These are phyloP conservation scores for Standfussiana lucernea DNA, from an alignment of 2,888 invertebrate genomes.

Conservation along the genomic window DNA sequence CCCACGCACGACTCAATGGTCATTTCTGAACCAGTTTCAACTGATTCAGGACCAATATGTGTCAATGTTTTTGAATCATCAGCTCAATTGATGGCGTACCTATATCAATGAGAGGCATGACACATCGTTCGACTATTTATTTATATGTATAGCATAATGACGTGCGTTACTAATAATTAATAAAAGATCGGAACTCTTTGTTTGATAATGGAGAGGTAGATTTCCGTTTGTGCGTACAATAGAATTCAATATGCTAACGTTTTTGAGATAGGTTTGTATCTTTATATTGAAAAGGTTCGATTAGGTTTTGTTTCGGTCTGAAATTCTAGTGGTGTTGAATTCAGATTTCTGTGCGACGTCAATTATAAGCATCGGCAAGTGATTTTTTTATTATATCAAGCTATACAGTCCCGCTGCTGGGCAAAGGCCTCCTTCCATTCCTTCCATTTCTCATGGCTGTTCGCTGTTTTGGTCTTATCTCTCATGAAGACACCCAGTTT, in stretches of 20 bases:
- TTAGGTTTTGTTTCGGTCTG: background rate
- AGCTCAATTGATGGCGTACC: slow-evolving; percentile 76
- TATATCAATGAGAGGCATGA: slow-evolving; percentile 71
- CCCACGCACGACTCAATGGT: slow-evolving; percentile 27
- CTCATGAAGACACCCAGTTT: background rate
- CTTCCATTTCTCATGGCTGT: background rate
- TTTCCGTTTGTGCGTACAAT: background rate
- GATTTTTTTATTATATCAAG: background rate
- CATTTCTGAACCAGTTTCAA: slow-evolving; percentile 64
- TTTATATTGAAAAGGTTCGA: background rate
- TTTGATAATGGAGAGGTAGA: slow-evolving; percentile 31
- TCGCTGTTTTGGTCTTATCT: background rate
- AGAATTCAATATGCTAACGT: slow-evolving; percentile 3
- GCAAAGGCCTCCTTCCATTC: background rate
- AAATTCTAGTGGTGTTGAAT: background rate
- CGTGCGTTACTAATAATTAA: slow-evolving; percentile 38
- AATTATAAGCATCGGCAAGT: background rate
- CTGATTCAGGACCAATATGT: slow-evolving; percentile 71
- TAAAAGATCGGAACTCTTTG: slow-evolving; percentile 51
- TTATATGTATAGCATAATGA: slow-evolving; percentile 44
- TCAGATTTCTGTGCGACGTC: background rate
- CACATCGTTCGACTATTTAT: slow-evolving; percentile 62
- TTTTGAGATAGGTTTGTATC: background rate
- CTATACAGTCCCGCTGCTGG: background rate
- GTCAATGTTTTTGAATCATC: slow-evolving; percentile 84